Base-by-base conservation (phyloP, 1,140 invertebrate genomes). In the Plodia interpunctella region DNA sequence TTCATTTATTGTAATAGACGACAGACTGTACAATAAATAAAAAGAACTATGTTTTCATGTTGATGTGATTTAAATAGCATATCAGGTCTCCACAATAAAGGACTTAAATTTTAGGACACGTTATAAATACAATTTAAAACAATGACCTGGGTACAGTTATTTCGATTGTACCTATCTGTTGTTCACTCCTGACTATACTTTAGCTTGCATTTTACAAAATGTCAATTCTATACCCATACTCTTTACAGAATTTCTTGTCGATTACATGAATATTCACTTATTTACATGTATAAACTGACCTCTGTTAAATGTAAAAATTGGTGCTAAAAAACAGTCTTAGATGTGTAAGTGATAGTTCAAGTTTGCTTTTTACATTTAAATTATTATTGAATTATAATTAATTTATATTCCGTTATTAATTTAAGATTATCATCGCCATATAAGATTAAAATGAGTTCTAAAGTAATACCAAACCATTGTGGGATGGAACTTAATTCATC, bases 111-210 rank as follows among this genome's bases (percentile, higher is more conserved):
- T 44, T 9, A n/a, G 38, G 38, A 17, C 38, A 2, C 5, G 38
- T 15, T 44, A 17, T 44, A 44, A 44, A 44, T 44, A 44, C 10
- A 2, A 44, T 44, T 44, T 25, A 44, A 17, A n/a, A 44, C 38
- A 44, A 17, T 15, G 38, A 44, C 38, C n/a, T 44, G 38, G 15
- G 38, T 44, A 44, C 38, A 44, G 38, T 44, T 44, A 44, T 44
- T 44, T 15, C 38, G 15, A 44, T 44, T 44, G n/a, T 15, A 17
- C n/a, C n/a, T n/a, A n/a, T 44, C 38, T 44, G 15, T 17, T 44
- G 15, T 15, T 44, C 38, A 44, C 13, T 10, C 13, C 38, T 3
- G 15, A 15, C 38, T 44, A 44, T 44, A 44, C 38, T 5, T 15
- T 44, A 15, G 2, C 38, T 44, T 15, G 2, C 13, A 44, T 15